These are phyloP conservation scores for Himalopsyche japonica DNA, from an alignment of 2,888 invertebrate genomes.

Conservation along the genomic window DNA sequence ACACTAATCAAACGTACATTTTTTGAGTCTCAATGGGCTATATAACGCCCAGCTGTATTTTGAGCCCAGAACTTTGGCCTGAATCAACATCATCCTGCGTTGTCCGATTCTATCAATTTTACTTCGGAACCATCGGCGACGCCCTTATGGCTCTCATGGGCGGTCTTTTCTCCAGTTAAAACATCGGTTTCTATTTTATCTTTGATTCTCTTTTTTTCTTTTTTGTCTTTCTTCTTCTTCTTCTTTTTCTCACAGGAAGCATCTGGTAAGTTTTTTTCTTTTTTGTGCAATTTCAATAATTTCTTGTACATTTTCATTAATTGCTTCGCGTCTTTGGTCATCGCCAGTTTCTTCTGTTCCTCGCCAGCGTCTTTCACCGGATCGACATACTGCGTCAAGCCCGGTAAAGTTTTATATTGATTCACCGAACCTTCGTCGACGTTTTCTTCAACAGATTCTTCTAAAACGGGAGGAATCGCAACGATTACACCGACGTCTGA, in stretches of 20 bases:
- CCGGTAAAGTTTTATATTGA: constrained; percentile 58
- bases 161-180: not conserved
- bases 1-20: too few species aligned
- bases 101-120: not conserved
- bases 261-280: constrained; percentile 40
- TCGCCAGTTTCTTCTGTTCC: constrained; percentile 35
- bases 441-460: not conserved
- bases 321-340: constrained; percentile 56
- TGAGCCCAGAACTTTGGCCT: too few species aligned
- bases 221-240: constrained; percentile 49
- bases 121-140: not conserved
- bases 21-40: too few species aligned
- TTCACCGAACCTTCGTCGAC: constrained; percentile 60
- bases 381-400: constrained; percentile 51
- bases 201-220: constrained; percentile 43
- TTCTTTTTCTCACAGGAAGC: constrained; percentile 47
- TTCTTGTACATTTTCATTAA: constrained; percentile 57
- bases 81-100: not conserved
- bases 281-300: constrained; percentile 46
- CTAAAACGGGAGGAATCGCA: not conserved
- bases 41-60: too few species aligned
- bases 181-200: not conserved
- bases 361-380: constrained; percentile 43
- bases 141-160: not conserved
- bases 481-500: not conserved